A percentile compares a stretch with the other conserved stretches of the same genome.
These are phyloP conservation scores for Schizotus pectinicornis DNA, from an alignment of 2,888 invertebrate genomes.

Conservation along the genomic window DNA sequence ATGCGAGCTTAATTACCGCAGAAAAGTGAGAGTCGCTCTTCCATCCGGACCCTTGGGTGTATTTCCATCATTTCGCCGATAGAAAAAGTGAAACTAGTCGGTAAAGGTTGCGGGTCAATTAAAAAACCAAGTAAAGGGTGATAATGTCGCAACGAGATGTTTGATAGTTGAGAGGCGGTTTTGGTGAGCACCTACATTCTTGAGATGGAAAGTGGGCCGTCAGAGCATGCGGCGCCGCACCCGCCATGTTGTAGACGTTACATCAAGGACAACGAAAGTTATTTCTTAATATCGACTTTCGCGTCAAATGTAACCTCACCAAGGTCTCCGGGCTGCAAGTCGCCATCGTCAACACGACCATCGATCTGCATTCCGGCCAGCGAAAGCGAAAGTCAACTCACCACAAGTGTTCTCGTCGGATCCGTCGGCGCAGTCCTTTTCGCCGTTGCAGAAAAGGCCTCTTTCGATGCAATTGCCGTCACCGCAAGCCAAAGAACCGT, in stretches of 20 bases:
- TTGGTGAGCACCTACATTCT: conserved; percentile 31
- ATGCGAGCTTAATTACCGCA: not conserved
- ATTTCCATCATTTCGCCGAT: conserved; percentile 18
- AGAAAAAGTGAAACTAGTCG: conserved; percentile 41
- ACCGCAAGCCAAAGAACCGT: conserved; percentile 86
- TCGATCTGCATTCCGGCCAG: conserved; percentile 41
- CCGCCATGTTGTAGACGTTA: conserved; percentile 42
- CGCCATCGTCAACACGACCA: conserved; percentile 27
- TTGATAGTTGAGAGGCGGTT: conserved; percentile 36
- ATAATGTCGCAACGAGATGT: conserved; percentile 39
- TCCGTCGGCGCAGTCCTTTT: conserved; percentile 86
- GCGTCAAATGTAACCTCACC: conserved; percentile 46
- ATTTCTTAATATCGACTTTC: conserved; percentile 52
- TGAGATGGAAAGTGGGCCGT: conserved; percentile 49
- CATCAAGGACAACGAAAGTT: conserved; percentile 55
- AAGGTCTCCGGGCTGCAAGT: conserved; percentile 37
- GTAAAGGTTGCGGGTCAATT: conserved; percentile 33
- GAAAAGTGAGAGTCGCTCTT: conserved; percentile 33
- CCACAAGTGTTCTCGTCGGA: conserved; percentile 92
- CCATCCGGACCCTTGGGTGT: conserved; percentile 23
- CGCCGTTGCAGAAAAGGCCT: conserved; percentile 92
- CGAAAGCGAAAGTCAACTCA: conserved; percentile 45
- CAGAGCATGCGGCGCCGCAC: conserved; percentile 41
- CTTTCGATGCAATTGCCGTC: conserved; percentile 86
- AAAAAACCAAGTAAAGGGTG: conserved; percentile 37